Conservation (phyloP, 2,797 vertebrate genomes). For the Myoxocephalus aenaeus region DNA sequence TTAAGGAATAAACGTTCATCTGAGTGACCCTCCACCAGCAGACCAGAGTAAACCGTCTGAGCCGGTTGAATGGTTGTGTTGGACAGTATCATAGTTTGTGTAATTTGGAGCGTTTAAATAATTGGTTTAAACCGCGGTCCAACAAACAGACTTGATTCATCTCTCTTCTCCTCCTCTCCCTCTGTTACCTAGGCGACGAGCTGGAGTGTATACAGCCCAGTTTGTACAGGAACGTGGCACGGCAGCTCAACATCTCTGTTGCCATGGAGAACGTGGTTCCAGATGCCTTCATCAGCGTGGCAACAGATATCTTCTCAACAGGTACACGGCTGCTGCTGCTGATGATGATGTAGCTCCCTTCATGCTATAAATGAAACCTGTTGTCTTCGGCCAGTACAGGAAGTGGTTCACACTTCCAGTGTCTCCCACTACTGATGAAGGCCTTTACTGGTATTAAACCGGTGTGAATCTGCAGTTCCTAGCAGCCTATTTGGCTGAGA, state of each 20-base stretch:
- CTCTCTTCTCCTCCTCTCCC: slow-evolving; percentile 3
- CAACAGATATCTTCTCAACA: slow-evolving; percentile 93
- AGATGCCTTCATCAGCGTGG: slow-evolving; percentile 93
- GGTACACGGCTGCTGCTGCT: slow-evolving; percentile 77
- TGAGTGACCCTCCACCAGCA: background rate
- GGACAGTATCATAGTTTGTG: background rate
- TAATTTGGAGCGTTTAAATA: background rate
- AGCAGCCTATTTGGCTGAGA: slow-evolving; percentile 10
- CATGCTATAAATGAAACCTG: background rate
- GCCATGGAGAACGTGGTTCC: slow-evolving; percentile 92
- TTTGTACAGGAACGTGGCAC: slow-evolving; percentile 92
- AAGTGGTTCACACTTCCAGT: slow-evolving; percentile 31
- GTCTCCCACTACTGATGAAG: slow-evolving; percentile 31
- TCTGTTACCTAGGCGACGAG: slow-evolving; percentile 89
- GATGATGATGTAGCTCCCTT: background rate
- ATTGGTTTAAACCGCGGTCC: background rate
- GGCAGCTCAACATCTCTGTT: slow-evolving; percentile 93
- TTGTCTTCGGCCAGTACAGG: slow-evolving; percentile 25
- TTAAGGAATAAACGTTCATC: background rate
- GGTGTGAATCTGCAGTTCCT: slow-evolving; percentile 24
- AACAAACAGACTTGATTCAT: slow-evolving; percentile 10
- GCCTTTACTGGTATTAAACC: slow-evolving; percentile 25
- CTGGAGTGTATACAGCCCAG: slow-evolving; percentile 94
- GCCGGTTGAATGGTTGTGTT: background rate
- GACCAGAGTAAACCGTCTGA: background rate